phyloP scores from a whole-genome alignment of 2,888 invertebrate species.

The Nomada lathburiana region DNA sequence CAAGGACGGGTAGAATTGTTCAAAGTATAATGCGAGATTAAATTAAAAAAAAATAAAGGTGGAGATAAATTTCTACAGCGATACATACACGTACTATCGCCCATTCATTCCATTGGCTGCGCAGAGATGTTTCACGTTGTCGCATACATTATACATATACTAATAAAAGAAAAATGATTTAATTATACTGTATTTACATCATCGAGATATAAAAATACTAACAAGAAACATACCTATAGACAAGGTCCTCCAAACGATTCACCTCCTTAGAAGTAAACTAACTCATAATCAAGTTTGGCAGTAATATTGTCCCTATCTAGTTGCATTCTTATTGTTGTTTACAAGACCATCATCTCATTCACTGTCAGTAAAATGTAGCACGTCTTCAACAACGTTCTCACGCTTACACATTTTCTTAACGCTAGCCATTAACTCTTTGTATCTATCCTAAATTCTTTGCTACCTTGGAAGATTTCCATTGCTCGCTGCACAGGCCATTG shows the following conservation, averaged over 20 bases:
- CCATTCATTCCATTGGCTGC: conserved; percentile 67
- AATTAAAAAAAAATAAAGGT: conserved; percentile 17
- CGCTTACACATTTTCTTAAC: conserved; percentile 48
- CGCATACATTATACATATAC: conserved; percentile 62
- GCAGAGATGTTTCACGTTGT: conserved; percentile 47
- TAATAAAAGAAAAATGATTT: conserved; percentile 67
- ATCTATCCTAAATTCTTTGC: conserved; percentile 63
- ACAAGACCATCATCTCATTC: conserved; percentile 56
- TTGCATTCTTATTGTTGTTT: conserved; percentile 73
- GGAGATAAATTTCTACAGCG: conserved; percentile 28
- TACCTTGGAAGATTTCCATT: conserved; percentile 70
- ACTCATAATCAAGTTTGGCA: conserved; percentile 83
- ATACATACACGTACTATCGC: conserved; percentile 41
- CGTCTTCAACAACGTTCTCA: conserved; percentile 39
- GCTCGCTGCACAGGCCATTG: conserved; percentile 58
- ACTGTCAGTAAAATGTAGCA: conserved; percentile 38
- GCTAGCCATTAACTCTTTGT: conserved; percentile 51
- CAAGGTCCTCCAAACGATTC: conserved; percentile 71
- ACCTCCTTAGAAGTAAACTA: conserved; percentile 78
- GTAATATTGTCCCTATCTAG: conserved; percentile 84
- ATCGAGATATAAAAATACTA: conserved; percentile 82
- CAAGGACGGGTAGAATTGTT: conserved; percentile 58
- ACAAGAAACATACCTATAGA: conserved; percentile 79
- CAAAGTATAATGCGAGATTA: conserved; percentile 35
- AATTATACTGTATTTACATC: conserved; percentile 76